Base-by-base conservation (phyloP, 1,140 invertebrate genomes). In the Drosophila erecta region DNA sequence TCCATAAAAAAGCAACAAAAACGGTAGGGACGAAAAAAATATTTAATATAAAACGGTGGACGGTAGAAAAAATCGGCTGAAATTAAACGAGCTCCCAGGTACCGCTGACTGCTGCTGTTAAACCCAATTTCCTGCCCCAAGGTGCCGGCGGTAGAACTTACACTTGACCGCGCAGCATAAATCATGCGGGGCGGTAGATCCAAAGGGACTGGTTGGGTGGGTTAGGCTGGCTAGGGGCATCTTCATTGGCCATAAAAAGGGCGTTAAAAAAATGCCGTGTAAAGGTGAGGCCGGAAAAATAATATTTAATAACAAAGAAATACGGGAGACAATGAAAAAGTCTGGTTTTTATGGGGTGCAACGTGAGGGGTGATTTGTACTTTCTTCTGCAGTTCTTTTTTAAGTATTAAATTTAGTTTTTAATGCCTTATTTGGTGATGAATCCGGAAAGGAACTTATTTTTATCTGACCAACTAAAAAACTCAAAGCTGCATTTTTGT, bases 131-230 rank as follows among this genome's bases (percentile, higher is more conserved):
- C 79, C 81, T 60, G 79, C 51, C 81, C 71, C 47, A 37, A 79
- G 80, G 75, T 79, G 72, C 59, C 65, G 59, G 71, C 71, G 76
- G 60, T 59, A 43, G 57, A 85, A 84, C 79, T 90, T 89, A 89
- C 85, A 89, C 85, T 89, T 89, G 84, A 89, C 84, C 85, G 84
- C 73, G 58, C 61, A 62, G 85, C 80, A 89, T 89, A 89, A 89
- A 89, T 89, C 84, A 89, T 61, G 54, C 27, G 47, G 47, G 47
- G 24, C 27, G 47, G 47, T 50, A 27, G 27, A n/a, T 50, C 47
- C 14, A 24, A 47, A 40, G 41, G 37, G 50, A 46, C 37, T 47
- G 43, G 40, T 30, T 35, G 44, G 33, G 33, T 15, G 8, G 15
- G 12, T 24, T 22, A 30, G 38, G 22, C 35, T 30, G 41, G 46